Evolutionary conservation across 1,140 invertebrate species (phyloP).

Genomic region (Drosophila ercepeae): DNA sequence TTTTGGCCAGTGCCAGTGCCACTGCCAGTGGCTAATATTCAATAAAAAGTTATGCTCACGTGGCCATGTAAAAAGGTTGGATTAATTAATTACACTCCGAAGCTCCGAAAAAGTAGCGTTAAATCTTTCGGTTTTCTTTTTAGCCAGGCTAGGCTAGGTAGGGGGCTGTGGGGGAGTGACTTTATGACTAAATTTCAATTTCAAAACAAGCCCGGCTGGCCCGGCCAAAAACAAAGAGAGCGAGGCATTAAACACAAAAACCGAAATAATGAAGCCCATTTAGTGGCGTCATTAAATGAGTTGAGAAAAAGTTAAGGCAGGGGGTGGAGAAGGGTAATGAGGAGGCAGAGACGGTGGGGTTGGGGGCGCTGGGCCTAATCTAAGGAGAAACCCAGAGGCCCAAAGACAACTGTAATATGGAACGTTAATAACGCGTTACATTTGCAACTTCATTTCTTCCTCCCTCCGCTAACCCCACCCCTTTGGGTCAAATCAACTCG

Average conservation of each 20-base stretch:
- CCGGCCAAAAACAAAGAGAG: constrained; percentile 30
- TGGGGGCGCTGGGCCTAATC: neutral
- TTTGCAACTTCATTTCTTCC: constrained; percentile 79
- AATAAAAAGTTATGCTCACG: constrained; percentile 77
- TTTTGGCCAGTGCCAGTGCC: too few relatives aligned
- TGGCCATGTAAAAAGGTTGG: constrained; percentile 67
- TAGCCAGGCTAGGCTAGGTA: constrained; percentile 13
- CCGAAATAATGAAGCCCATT: constrained; percentile 80
- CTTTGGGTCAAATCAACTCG: constrained; percentile 60
- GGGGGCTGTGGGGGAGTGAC: constrained; percentile 23
- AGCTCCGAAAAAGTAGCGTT: constrained; percentile 60
- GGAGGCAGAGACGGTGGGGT: too few relatives aligned
- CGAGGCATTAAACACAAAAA: constrained; percentile 51
- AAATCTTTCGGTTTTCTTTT: constrained; percentile 63
- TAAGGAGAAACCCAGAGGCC: constrained; percentile 14
- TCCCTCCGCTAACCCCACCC: too few relatives aligned
- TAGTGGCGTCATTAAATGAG: constrained; percentile 81
- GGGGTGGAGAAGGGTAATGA: neutral
- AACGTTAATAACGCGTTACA: constrained; percentile 82
- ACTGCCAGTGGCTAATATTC: constrained; percentile 71
- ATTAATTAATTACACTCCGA: constrained; percentile 69
- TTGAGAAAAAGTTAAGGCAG: constrained; percentile 32
- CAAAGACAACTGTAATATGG: constrained; percentile 67
- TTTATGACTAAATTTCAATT: constrained; percentile 82
- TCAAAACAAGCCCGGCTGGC: constrained; percentile 52